Conservation (phyloP, 2,888 invertebrate genomes). For the Mythimna loreyi region DNA sequence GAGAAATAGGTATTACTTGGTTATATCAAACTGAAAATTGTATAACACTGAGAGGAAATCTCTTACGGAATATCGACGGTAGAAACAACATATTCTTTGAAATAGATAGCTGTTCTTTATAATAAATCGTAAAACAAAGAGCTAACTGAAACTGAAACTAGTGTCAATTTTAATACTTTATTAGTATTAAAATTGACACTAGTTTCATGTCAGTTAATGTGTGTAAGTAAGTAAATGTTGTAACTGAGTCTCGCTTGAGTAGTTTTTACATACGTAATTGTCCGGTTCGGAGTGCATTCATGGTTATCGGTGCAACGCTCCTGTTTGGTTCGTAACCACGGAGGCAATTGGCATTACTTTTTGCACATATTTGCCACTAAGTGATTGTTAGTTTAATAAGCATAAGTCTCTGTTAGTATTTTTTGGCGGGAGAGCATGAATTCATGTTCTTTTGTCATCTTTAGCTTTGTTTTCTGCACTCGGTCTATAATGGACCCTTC, state of each 20-base stretch:
- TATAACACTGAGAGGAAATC: background rate
- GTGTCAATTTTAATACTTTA: no score
- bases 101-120: background rate
- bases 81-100: background rate
- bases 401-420: background rate
- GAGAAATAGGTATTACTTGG: no score
- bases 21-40: background rate
- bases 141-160: no score
- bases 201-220: constrained; percentile 28
- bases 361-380: constrained; percentile 7
- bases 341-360: constrained; percentile 7
- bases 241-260: constrained; percentile 52
- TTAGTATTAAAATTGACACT: constrained; percentile 34
- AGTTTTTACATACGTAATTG: constrained; percentile 49
- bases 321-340: constrained; percentile 50
- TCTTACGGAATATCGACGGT: background rate
- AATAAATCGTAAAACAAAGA: constrained; percentile 36
- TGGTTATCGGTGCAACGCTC: constrained; percentile 50
- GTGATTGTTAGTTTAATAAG: background rate
- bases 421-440: background rate
- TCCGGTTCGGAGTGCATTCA: constrained; percentile 55
- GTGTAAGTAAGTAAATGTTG: constrained; percentile 55
- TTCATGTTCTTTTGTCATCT: background rate
- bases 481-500: no score
- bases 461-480: background rate